Conservation (phyloP, 1,140 invertebrate genomes). For the Pristionchus pacificus region DNA sequence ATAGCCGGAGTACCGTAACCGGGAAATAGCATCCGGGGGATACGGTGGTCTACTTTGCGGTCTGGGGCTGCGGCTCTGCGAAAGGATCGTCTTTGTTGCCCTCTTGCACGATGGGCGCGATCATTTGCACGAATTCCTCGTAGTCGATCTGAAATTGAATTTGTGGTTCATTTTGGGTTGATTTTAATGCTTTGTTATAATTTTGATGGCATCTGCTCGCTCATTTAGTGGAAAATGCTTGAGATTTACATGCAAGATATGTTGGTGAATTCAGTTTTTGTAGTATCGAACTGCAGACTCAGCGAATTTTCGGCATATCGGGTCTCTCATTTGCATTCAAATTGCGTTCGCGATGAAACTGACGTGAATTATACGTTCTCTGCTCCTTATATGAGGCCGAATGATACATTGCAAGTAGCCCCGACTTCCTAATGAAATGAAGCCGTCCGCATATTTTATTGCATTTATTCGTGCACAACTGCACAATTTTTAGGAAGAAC, state of each 20-base stretch:
- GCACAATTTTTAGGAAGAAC: no score
- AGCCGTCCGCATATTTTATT: no score
- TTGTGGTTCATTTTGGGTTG: not conserved
- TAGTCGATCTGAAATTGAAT: constrained; percentile 49
- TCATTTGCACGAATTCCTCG: constrained; percentile 55
- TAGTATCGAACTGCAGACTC: not conserved
- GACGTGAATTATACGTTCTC: no score
- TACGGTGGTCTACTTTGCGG: no score
- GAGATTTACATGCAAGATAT: not conserved
- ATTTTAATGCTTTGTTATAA: constrained; percentile 10
- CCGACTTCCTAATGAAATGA: no score
- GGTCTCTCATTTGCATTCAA: not conserved
- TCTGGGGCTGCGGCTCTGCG: constrained; percentile 29
- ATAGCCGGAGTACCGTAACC: no score
- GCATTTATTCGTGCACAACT: no score
- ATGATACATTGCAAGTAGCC: no score
- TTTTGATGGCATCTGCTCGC: not conserved
- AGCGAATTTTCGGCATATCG: not conserved
- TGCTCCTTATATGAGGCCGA: no score
- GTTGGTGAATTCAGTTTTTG: not conserved
- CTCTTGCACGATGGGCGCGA: constrained; percentile 54
- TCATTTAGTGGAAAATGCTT: not conserved
- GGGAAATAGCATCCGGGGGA: no score
- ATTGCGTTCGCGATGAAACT: no score
- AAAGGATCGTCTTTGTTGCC: constrained; percentile 49